A percentile compares a stretch with the other conserved stretches of the same genome.
Evolutionary conservation across 64 coral and sea anemone species (phyloP).

Genomic region (Astreopora myriophthalma): DNA sequence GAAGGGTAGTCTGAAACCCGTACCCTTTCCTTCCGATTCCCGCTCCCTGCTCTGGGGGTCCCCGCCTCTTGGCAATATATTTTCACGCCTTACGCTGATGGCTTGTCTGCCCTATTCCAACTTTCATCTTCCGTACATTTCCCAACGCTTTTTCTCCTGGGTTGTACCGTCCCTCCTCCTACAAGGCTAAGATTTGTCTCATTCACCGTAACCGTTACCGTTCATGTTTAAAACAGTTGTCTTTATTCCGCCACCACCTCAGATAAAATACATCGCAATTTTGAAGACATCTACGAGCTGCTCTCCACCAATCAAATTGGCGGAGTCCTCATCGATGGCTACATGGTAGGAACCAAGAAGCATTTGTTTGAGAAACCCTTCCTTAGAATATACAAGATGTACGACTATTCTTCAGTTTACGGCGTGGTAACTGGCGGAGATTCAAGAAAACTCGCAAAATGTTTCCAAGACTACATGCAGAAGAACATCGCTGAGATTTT

Average conservation of each 20-base stretch:
- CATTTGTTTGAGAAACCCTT: slow-evolving; percentile 85
- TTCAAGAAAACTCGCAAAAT: slow-evolving; percentile 70
- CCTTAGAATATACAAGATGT: slow-evolving; percentile 46
- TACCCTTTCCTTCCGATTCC: no score
- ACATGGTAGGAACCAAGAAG: slow-evolving; percentile 72
- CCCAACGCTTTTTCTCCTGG: no score
- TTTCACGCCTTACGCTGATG: no score
- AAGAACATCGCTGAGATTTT: slow-evolving; percentile 54
- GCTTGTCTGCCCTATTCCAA: no score
- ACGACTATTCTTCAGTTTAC: slow-evolving; percentile 68
- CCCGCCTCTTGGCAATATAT: no score
- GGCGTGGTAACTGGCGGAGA: slow-evolving; percentile 71
- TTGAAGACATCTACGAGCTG: slow-evolving; percentile 57
- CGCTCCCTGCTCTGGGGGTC: no score
- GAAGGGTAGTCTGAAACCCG: no score
- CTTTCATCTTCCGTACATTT: no score
- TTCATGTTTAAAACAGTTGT: no score
- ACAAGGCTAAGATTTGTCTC: no score
- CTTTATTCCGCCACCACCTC: background rate
- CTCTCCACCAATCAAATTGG: slow-evolving; percentile 60
- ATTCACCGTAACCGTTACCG: no score
- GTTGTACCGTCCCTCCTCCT: no score
- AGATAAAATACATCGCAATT: slow-evolving; percentile 38
- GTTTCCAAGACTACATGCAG: slow-evolving; percentile 65
- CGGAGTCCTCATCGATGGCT: slow-evolving; percentile 67